Conservation (phyloP, 2,888 invertebrate genomes). For the Polyommatus iphigenia region DNA sequence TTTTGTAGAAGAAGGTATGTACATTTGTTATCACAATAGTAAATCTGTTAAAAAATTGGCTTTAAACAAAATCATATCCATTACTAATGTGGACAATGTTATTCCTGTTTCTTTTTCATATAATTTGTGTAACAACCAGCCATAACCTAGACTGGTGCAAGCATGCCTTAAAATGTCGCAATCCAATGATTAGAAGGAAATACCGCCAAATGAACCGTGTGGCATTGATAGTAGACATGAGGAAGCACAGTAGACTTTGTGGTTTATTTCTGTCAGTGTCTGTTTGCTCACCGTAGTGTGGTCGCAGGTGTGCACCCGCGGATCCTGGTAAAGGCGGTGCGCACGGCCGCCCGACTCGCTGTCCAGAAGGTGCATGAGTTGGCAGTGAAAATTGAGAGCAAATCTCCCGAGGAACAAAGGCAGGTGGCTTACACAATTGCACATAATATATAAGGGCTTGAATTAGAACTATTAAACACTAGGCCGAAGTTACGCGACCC, state of each 20-base stretch:
- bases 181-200: slow-evolving; percentile 44
- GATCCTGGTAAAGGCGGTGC: slow-evolving; percentile 93
- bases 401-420: slow-evolving; percentile 81
- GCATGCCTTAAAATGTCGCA: background rate
- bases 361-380: slow-evolving; percentile 91
- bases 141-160: background rate
- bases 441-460: too few relatives aligned
- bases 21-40: background rate
- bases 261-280: background rate
- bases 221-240: slow-evolving; percentile 41
- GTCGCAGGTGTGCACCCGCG: slow-evolving; percentile 89
- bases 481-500: too few relatives aligned
- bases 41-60: background rate
- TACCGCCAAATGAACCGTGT: slow-evolving; percentile 42
- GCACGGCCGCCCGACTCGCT: slow-evolving; percentile 90
- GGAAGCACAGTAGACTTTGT: background rate
- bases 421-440: slow-evolving; percentile 65
- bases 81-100: too few relatives aligned
- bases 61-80: background rate
- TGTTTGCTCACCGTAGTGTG: background rate
- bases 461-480: too few relatives aligned
- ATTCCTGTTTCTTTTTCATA: too few relatives aligned
- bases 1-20: slow-evolving; percentile 92
- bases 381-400: slow-evolving; percentile 88
- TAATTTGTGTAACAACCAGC: background rate